These are phyloP conservation scores for Parauchenoglanis punctatus DNA, from an alignment of 2,797 vertebrate species.

Conservation along the genomic window DNA sequence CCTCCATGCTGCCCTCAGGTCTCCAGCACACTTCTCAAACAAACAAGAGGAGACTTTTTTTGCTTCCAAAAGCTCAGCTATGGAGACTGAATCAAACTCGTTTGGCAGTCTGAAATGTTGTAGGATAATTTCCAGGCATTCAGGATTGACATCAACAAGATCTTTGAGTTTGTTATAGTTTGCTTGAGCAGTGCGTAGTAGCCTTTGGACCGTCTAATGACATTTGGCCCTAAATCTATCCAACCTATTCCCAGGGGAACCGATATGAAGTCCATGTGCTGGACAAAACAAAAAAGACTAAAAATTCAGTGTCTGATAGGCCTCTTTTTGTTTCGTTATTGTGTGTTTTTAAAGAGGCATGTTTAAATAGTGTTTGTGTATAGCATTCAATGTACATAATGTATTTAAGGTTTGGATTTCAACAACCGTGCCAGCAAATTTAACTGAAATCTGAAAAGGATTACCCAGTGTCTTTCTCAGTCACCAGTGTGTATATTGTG, in stretches of 20 bases:
- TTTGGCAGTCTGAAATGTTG: slow-evolving; percentile 6
- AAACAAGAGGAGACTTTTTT: slow-evolving; percentile 30
- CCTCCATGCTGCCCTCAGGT: slow-evolving; percentile 45
- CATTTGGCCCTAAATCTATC: slow-evolving; percentile 45
- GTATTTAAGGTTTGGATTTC: slow-evolving; percentile 38
- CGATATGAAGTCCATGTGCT: slow-evolving; percentile 65
- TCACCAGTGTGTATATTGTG: not conserved
- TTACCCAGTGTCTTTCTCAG: slow-evolving; percentile 6
- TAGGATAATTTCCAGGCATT: not conserved
- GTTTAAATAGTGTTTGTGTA: slow-evolving; percentile 53
- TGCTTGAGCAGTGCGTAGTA: slow-evolving; percentile 48
- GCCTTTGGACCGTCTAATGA: slow-evolving; percentile 22
- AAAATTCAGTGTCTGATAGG: slow-evolving; percentile 56
- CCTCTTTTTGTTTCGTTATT: slow-evolving; percentile 34
- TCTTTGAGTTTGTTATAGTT: slow-evolving; percentile 31
- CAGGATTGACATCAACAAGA: not conserved
- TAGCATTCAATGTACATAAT: slow-evolving; percentile 42
- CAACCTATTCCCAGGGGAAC: slow-evolving; percentile 67
- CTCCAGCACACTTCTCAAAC: slow-evolving; percentile 48
- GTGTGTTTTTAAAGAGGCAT: slow-evolving; percentile 24
- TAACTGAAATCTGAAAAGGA: not conserved
- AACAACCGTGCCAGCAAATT: slow-evolving; percentile 30
- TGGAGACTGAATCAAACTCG: not conserved
- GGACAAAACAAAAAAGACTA: slow-evolving; percentile 10
- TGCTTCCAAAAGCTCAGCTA: not conserved